These are phyloP conservation scores for Notoglanidium macrostoma DNA, from an alignment of 2,797 vertebrate species.

Conservation along the genomic window DNA sequence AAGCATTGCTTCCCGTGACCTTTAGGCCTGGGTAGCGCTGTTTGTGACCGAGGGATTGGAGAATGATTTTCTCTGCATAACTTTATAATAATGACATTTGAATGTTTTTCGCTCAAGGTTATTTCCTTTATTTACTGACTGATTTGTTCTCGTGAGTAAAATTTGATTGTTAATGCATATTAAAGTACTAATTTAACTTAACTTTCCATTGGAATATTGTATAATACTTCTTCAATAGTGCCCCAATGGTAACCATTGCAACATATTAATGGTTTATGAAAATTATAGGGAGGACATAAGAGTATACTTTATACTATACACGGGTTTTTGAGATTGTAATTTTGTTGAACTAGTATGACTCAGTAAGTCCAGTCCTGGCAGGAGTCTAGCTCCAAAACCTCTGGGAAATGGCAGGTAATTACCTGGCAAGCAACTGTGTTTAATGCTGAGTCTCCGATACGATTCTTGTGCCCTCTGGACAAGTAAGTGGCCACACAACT, in stretches of 20 bases:
- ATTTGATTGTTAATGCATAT: neutral
- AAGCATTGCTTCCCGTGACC: slow-evolving; percentile 12
- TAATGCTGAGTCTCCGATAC: neutral
- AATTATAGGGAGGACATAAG: neutral
- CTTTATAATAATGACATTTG: neutral
- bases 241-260: neutral
- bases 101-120: neutral
- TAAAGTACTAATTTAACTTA: neutral
- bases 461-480: neutral
- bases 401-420: slow-evolving; percentile 23
- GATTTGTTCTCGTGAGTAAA: neutral
- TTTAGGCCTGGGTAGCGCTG: neutral
- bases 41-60: neutral
- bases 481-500: neutral
- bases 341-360: neutral
- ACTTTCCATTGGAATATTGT: neutral
- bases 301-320: neutral
- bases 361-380: neutral
- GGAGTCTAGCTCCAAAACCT: neutral
- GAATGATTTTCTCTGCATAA: neutral
- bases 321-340: neutral
- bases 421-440: neutral
- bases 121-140: neutral
- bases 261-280: neutral
- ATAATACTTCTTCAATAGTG: neutral